Base-by-base conservation (phyloP, 2,113 vertebrate species). In the Dipodomys spectabilis region DNA sequence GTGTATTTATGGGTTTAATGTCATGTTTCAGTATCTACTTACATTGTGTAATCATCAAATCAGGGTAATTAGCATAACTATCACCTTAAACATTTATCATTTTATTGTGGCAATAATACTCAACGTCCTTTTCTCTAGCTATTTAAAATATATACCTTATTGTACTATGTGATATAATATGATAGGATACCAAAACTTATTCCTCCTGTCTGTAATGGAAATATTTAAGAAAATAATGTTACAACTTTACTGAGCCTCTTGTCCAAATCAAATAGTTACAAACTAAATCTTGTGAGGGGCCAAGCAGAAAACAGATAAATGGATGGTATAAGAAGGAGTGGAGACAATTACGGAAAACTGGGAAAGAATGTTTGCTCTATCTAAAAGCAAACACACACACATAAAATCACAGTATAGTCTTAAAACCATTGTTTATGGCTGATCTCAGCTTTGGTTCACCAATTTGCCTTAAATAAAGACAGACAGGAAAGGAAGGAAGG, bases 281-380 rank as follows among this genome's bases (percentile, higher is more conserved):
- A 86, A 67, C 16, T 86, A 75, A 90, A 82, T 82, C 11, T 32
- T n/a, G 93, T 1, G 86, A 86, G 53, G 30, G 20, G 7, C 32
- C 35, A 95, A 7, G 12, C 60, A 78, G 39, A 83, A 82, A 95
- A 80, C 23, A 90, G 45, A 82, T 72, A 88, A 85, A 72, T 89
- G 30, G 13, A 64, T 91, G n/a, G 15, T 57, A 0, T 60, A 78
- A 89, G 72, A 92, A 62, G 82, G 69, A 74, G 22, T 39, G 86
- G 67, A 85, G 2, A 4, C 12, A 45, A 92, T 82, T 88, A 93
- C 20, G 15, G 60, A 80, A 85, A 95, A 72, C 32, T 39, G 13
- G 25, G n/a, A 83, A 90, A 72, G 90, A 89, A 28, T 82, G 39
- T 88, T 9, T 82, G 30, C 30, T 83, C 4, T 82, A n/a, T 62